Evolutionary conservation across 2,113 vertebrate genomes (phyloP), one percentile per base, ranked within the genome.

Genomic region (Misgurnus mizolepis): DNA sequence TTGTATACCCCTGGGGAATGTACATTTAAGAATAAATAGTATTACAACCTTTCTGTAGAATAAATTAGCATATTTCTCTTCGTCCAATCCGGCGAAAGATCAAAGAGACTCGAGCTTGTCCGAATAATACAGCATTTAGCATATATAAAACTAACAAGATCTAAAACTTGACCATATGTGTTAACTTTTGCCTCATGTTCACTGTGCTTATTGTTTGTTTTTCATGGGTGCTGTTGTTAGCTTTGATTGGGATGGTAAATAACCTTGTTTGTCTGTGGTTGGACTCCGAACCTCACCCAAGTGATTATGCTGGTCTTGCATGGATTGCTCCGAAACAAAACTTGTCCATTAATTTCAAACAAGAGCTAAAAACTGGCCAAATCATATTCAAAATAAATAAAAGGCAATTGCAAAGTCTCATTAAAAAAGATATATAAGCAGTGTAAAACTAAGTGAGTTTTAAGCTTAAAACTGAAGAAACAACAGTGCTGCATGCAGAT

Each of bases 71-170:
- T 89, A 87, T 89, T 87, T 90, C 53, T 87, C 41, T 83, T 88
- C 84, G 90, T 90, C 88, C 79, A 84, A 84, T 81, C 78, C 86
- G 5, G 56, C 3, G 17, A 22, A 86, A 88, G 88, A 92, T 92
- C 90, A 93, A 93, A 92, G 87, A 78, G 81, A 67, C 3, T 14
- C 0, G 6, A 81, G 91, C 88, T 90, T 90, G 89, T 90, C 90
- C 89, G 89, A 89, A 88, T 89, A 88, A 87, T 66, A 85, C 79
- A 82, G 86, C 85, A 83, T 88, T 90, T 87, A 90, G 86, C 86
- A 87, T 90, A 91, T 90, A 89, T 91, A 34, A 88, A 88, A 87
- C 89, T 89, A 92, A 91, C 89, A 86, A 89, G 88, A 89, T 66
- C 34, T 2, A 83, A 84, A 86, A 79, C 83, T 85, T 81, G 67